These are phyloP conservation scores for Lepidochitona cinerea DNA, from an alignment of 2,888 invertebrate species.

Conservation along the genomic window DNA sequence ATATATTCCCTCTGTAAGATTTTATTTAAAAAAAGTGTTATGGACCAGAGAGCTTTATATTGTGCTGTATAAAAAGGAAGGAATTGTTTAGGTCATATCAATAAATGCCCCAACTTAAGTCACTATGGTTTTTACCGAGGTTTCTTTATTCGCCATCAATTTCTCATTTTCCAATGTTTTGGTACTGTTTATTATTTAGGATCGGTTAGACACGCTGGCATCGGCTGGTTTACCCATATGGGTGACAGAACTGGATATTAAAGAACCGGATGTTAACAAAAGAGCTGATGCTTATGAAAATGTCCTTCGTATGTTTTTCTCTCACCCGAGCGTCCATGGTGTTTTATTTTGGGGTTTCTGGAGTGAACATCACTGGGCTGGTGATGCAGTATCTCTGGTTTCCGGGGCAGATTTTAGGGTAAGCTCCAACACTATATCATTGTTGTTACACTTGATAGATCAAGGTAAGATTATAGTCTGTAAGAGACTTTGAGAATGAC, in stretches of 20 bases:
- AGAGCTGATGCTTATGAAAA: conserved; percentile 19
- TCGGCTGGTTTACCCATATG: conserved; percentile 19
- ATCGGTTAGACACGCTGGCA: conserved; percentile 18
- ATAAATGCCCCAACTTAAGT: no score
- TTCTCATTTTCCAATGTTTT: background rate
- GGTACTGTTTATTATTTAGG: background rate
- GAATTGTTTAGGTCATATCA: no score
- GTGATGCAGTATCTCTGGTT: conserved; percentile 11
- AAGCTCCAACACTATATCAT: no score
- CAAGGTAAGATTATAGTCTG: no score
- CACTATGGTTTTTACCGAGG: no score
- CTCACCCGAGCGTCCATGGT: conserved; percentile 18
- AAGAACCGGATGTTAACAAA: conserved; percentile 9
- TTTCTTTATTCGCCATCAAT: background rate
- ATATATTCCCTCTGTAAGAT: no score
- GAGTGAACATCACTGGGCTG: conserved; percentile 14
- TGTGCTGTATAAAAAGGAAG: no score
- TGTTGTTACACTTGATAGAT: no score
- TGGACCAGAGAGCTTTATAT: no score
- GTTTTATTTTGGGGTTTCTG: conserved; percentile 28
- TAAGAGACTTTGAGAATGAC: no score
- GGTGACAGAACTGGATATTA: conserved; percentile 22
- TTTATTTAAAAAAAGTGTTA: no score
- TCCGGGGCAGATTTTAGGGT: conserved; percentile 10
- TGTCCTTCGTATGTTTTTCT: conserved; percentile 15